These are phyloP conservation scores for Alentia gelatinosa DNA, from an alignment of 2,888 invertebrate species.

Conservation along the genomic window DNA sequence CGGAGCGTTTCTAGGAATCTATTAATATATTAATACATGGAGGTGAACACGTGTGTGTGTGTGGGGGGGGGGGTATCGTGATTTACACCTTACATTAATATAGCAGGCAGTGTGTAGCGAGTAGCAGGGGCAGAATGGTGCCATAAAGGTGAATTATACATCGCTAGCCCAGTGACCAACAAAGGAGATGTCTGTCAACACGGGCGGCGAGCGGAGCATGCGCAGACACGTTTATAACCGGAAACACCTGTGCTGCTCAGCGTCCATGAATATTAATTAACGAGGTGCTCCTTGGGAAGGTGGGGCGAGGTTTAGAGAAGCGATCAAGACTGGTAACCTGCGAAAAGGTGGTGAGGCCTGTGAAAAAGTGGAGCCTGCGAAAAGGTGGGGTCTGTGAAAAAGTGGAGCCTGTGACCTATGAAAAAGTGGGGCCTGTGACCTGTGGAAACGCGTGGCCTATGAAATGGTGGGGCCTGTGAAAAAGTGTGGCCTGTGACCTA, in stretches of 20 bases:
- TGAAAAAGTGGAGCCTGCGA: no score
- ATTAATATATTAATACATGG: constrained; percentile 1
- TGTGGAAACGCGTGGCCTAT: no score
- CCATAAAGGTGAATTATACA: background rate
- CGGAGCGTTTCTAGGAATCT: background rate
- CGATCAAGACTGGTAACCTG: no score
- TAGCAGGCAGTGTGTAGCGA: background rate
- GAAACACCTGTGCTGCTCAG: background rate
- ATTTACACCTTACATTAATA: background rate
- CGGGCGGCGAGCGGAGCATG: background rate
- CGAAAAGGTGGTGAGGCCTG: no score
- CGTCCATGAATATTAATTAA: background rate
- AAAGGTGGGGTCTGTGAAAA: no score
- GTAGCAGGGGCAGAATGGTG: background rate
- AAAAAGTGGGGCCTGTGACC: no score
- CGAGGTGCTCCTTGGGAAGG: no score
- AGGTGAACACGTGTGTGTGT: no score
- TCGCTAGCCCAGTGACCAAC: background rate
- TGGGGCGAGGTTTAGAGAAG: no score
- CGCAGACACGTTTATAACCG: background rate
- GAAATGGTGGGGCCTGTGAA: no score
- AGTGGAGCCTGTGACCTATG: no score
- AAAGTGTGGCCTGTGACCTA: no score
- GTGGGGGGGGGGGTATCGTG: background rate
- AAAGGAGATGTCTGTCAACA: background rate